These are phyloP conservation scores for Iphiclides podalirius DNA, from an alignment of 2,888 invertebrate genomes.

Conservation along the genomic window DNA sequence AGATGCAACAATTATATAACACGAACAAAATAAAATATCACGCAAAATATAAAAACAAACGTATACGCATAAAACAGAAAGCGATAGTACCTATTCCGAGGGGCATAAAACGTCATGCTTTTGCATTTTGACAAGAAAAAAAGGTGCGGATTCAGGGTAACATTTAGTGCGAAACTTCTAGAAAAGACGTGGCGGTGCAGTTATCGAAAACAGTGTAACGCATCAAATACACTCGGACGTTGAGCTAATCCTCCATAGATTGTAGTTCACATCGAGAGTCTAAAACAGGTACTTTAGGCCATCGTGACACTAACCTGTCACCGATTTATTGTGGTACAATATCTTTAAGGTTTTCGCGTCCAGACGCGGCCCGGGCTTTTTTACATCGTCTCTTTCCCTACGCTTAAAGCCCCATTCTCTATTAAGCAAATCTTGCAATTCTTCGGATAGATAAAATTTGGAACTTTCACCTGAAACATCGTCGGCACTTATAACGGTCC, in stretches of 20 bases:
- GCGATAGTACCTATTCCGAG: slow-evolving; percentile 38
- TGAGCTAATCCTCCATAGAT: slow-evolving; percentile 40
- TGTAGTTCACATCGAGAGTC: slow-evolving; percentile 61
- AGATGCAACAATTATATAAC: slow-evolving; percentile 22
- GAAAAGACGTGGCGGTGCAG: slow-evolving; percentile 64
- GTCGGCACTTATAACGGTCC: slow-evolving; percentile 61
- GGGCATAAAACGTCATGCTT: slow-evolving; percentile 54
- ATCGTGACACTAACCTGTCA: slow-evolving; percentile 78
- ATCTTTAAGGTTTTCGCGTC: slow-evolving; percentile 82
- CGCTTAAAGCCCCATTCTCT: slow-evolving; percentile 90
- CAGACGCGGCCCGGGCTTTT: slow-evolving; percentile 95
- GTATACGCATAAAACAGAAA: slow-evolving; percentile 34
- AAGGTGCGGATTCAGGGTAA: slow-evolving; percentile 62
- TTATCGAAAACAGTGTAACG: slow-evolving; percentile 40
- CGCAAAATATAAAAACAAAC: slow-evolving; percentile 26
- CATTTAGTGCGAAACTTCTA: slow-evolving; percentile 64
- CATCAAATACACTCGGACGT: slow-evolving; percentile 39
- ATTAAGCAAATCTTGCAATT: slow-evolving; percentile 81
- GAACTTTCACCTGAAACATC: slow-evolving; percentile 78
- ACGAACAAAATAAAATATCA: slow-evolving; percentile 21
- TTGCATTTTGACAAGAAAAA: slow-evolving; percentile 48
- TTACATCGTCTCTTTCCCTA: slow-evolving; percentile 94
- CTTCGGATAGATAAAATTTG: slow-evolving; percentile 66
- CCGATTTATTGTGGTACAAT: slow-evolving; percentile 72
- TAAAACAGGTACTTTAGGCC: slow-evolving; percentile 59